Percentiles rank a stretch among this genome's conserved stretches.
Evolutionary conservation across 2,113 vertebrate genomes (phyloP).

Genomic region (Sinocyclocheilus anshuiensis): DNA sequence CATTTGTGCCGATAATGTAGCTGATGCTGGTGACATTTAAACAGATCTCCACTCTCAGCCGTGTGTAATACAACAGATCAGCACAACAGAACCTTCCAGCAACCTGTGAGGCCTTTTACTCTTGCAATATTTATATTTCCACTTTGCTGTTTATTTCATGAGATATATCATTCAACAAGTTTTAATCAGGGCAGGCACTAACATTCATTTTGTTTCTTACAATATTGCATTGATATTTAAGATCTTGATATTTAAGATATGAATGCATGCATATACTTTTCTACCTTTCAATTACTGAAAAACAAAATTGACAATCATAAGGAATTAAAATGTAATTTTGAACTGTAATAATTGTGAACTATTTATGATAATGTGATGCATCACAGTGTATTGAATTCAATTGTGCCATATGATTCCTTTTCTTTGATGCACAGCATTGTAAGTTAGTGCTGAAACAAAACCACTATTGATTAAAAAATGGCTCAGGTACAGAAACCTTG

Average conservation of each 20-base stretch:
- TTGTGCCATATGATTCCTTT: neutral
- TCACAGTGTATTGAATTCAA: neutral
- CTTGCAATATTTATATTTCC: neutral
- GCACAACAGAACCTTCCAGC: neutral
- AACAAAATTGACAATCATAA: no score
- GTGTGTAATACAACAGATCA: neutral
- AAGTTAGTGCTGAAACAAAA: neutral
- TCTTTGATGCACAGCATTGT: neutral
- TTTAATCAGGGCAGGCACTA: neutral
- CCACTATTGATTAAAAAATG: neutral
- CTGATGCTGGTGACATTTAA: neutral
- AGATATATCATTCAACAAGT: neutral
- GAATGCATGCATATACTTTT: neutral
- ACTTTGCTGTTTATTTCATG: neutral
- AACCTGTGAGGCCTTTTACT: neutral
- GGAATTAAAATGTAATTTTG: neutral
- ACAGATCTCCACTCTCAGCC: neutral
- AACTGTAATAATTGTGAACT: neutral
- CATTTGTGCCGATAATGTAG: constrained; percentile 18
- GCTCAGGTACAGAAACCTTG: constrained; percentile 1
- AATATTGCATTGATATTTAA: neutral
- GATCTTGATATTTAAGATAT: neutral
- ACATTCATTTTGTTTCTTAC: neutral
- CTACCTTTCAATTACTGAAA: no score
- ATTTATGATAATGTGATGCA: neutral